Evolutionary conservation across 2,113 vertebrate species (phyloP).

Genomic region (Actinemys pallida): DNA sequence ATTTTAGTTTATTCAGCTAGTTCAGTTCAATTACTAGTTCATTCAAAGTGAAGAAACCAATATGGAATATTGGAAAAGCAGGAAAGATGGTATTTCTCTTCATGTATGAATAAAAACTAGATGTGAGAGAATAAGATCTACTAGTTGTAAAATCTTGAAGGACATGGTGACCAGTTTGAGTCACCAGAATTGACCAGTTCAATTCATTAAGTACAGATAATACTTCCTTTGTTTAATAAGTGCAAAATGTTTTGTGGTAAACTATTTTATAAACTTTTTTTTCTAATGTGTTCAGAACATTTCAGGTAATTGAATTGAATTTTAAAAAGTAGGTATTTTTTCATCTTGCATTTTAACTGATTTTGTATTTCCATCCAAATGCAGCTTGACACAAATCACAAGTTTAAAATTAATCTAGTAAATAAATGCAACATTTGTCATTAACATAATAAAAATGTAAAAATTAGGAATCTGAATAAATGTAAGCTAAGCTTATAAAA

Average conservation of each 20-base stretch:
- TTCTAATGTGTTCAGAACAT: not conserved
- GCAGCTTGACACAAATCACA: not conserved
- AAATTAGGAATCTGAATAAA: not conserved
- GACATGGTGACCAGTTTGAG: not conserved
- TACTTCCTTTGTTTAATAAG: not conserved
- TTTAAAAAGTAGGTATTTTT: not conserved
- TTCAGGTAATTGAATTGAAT: not conserved
- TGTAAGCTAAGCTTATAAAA: not conserved
- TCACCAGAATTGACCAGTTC: too few species aligned
- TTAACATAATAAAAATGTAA: not conserved
- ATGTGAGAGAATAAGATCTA: not conserved
- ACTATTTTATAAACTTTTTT: not conserved
- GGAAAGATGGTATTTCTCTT: not conserved
- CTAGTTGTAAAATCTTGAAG: not conserved
- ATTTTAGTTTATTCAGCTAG: too few species aligned
- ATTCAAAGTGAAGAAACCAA: not conserved
- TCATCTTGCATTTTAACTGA: too few species aligned
- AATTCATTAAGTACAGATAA: not conserved
- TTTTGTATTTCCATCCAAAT: not conserved
- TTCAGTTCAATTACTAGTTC: not conserved
- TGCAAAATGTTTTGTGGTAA: not conserved
- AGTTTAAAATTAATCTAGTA: not conserved
- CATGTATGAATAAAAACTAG: too few species aligned
- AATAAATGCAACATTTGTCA: not conserved
- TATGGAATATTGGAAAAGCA: not conserved